Conservation (phyloP, 2,113 vertebrate species). For the Lepus timidus region DNA sequence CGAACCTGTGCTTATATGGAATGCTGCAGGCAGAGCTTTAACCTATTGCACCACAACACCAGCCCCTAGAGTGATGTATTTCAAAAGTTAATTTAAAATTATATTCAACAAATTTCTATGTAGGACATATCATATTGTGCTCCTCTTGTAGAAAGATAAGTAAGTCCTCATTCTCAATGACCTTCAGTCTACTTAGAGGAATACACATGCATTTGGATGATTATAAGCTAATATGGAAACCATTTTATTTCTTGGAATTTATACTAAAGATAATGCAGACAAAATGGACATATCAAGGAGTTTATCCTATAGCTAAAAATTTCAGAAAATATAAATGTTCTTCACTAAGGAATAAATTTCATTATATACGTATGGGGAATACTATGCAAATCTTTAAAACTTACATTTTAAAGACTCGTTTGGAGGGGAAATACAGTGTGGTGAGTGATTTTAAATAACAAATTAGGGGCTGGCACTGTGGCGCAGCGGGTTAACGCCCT, state of each 20-base stretch:
- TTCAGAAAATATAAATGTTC: neutral
- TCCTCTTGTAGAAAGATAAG: neutral
- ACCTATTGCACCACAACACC: too few relatives aligned
- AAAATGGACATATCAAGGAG: neutral
- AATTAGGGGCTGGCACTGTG: too few relatives aligned
- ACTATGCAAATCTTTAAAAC: neutral
- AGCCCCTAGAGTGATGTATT: too few relatives aligned
- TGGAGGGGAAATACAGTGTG: neutral
- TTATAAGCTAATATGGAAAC: neutral
- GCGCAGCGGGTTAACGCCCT: too few relatives aligned
- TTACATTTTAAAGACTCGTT: slow-evolving; percentile 27
- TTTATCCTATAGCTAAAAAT: neutral
- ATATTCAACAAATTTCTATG: neutral
- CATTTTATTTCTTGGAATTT: slow-evolving; percentile 43
- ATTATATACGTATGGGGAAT: neutral
- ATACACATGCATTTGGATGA: neutral
- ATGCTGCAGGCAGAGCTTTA: too few relatives aligned
- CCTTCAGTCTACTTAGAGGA: neutral
- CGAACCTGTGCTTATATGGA: too few relatives aligned
- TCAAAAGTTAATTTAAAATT: neutral
- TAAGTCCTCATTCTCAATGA: neutral
- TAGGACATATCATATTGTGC: neutral
- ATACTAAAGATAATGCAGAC: neutral
- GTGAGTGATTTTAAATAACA: neutral
- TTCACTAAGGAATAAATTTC: neutral